Percentiles rank a stretch among this genome's conserved stretches.
Evolutionary conservation across 1,140 invertebrate species (phyloP).

Genomic region (Elymnias hypermnestra): DNA sequence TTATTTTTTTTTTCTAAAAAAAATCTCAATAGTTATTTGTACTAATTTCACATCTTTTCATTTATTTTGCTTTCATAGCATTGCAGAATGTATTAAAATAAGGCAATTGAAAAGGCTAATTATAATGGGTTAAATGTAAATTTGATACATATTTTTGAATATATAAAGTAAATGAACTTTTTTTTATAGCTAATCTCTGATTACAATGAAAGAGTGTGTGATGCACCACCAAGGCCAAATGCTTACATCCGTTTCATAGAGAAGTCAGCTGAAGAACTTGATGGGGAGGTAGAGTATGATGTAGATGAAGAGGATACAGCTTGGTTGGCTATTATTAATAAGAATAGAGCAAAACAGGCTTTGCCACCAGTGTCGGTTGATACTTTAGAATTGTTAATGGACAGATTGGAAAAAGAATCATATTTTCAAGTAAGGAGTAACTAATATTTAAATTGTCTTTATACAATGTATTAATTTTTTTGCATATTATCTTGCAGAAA

Average conservation of each 20-base stretch:
- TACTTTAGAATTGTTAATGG: slow-evolving; percentile 96
- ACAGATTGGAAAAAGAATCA: slow-evolving; percentile 97
- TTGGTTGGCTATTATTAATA: slow-evolving; percentile 94
- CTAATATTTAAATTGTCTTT: no score
- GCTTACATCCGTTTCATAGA: slow-evolving; percentile 87
- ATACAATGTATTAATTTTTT: no score
- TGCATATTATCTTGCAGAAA: no score
- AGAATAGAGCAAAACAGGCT: slow-evolving; percentile 82
- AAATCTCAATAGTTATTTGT: no score
- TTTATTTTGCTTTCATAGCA: no score
- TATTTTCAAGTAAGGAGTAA: slow-evolving; percentile 86
- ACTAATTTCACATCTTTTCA: no score
- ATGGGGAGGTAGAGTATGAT: slow-evolving; percentile 97
- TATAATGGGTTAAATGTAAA: neutral
- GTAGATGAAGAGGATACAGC: slow-evolving; percentile 97
- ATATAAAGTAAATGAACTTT: no score
- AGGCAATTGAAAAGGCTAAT: no score
- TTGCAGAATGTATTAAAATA: no score
- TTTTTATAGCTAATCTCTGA: slow-evolving; percentile 53
- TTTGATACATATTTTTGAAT: no score
- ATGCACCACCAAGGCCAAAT: slow-evolving; percentile 81
- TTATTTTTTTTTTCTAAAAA: no score
- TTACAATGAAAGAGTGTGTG: slow-evolving; percentile 76
- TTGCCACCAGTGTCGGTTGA: slow-evolving; percentile 86
- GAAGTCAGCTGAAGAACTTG: slow-evolving; percentile 94